These are phyloP conservation scores for Oreochromis spilurus DNA, from an alignment of 2,113 vertebrate species.

Conservation along the genomic window DNA sequence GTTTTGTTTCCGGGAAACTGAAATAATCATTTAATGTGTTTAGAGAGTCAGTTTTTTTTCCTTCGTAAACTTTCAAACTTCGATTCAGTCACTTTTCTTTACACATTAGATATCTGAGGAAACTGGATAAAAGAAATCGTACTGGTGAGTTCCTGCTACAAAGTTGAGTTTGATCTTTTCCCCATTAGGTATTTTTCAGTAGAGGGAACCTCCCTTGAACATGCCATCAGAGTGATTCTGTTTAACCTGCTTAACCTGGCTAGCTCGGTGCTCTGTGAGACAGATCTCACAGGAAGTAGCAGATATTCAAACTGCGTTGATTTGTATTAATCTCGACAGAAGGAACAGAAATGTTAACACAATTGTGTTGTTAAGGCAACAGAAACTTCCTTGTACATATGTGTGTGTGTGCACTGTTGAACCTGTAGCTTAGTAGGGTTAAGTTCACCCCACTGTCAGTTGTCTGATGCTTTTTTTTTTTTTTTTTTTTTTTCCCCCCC, in stretches of 20 bases:
- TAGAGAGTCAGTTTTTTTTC: not conserved
- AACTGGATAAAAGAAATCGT: not conserved
- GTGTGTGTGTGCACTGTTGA: not conserved
- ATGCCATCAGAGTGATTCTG: not conserved
- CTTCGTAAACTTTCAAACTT: not conserved
- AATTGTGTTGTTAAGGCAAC: not conserved
- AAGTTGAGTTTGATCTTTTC: not conserved
- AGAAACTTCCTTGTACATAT: not conserved
- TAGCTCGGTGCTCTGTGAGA: not conserved
- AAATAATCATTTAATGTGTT: not conserved
- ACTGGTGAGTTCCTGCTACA: not conserved
- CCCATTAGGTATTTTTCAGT: not conserved
- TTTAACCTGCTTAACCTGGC: not conserved
- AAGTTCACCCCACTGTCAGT: not conserved
- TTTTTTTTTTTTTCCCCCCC: not conserved
- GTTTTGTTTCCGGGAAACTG: not conserved
- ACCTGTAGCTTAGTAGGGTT: not conserved
- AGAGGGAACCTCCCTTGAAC: not conserved
- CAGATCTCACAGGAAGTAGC: not conserved
- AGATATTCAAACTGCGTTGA: not conserved
- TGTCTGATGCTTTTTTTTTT: not conserved
- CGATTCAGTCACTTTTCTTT: not conserved
- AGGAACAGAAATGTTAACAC: not conserved
- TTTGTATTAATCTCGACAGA: not conserved
- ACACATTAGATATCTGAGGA: not conserved